Conservation (phyloP, 2,113 vertebrate species). For the Jacana jacana region DNA sequence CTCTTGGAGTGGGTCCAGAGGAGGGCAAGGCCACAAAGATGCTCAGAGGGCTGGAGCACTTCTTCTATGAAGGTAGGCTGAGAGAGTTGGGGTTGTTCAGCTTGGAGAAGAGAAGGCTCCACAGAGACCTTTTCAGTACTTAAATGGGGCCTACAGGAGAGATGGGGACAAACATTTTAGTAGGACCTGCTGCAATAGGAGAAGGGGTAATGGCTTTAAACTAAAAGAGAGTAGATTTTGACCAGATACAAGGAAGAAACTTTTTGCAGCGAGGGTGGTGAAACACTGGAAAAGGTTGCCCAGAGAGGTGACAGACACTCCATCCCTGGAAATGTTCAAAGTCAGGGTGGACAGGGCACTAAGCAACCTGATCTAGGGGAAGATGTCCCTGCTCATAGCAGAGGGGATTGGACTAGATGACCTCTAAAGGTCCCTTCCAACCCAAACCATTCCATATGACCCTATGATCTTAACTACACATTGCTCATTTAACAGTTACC, state of each 20-base stretch:
- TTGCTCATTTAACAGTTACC: background rate
- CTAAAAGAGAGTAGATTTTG: background rate
- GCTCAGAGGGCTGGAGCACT: background rate
- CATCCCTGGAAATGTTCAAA: background rate
- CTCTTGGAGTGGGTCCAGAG: background rate
- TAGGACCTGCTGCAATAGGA: background rate
- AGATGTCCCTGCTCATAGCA: background rate
- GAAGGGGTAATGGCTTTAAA: background rate
- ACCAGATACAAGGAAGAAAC: background rate
- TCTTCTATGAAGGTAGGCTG: background rate
- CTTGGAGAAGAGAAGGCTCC: background rate
- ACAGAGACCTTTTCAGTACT: background rate
- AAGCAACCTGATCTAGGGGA: background rate
- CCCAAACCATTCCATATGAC: background rate
- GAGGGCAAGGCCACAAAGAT: background rate
- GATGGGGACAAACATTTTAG: background rate
- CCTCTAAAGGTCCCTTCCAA: background rate
- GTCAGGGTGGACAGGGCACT: background rate
- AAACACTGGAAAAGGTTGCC: background rate
- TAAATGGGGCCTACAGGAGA: background rate
- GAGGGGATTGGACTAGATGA: background rate
- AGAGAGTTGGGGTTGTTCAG: background rate
- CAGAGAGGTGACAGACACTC: background rate
- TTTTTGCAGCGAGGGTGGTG: background rate
- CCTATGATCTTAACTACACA: background rate